Evolutionary conservation across 2,888 invertebrate genomes (phyloP).

Genomic region (Melangyna quadrimaculata): DNA sequence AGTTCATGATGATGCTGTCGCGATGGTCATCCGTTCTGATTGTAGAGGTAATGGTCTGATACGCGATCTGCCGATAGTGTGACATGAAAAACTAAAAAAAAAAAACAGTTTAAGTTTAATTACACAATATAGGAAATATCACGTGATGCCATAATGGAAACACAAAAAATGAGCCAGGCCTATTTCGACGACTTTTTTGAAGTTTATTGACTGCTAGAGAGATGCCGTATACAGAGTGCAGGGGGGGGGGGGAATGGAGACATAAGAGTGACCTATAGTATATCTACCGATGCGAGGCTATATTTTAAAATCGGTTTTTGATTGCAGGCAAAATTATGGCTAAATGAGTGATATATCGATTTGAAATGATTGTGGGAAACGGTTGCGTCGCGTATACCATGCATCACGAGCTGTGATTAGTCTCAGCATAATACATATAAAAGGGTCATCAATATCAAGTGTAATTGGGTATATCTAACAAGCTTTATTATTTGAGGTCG

Average conservation of each 20-base stretch:
- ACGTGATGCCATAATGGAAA: background rate
- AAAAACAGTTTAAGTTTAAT: slow-evolving; percentile 1
- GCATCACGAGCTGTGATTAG: slow-evolving; percentile 1
- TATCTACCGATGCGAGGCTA: background rate
- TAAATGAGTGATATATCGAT: slow-evolving; percentile 68
- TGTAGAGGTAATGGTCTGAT: slow-evolving; percentile 11
- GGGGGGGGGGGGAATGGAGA: background rate
- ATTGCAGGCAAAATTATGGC: slow-evolving; percentile 52
- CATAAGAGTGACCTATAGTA: background rate
- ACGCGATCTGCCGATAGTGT: slow-evolving; percentile 11
- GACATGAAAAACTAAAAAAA: background rate
- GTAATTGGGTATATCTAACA: slow-evolving; percentile 10
- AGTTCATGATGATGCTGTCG: background rate
- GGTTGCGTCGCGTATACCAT: background rate
- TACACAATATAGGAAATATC: slow-evolving; percentile 1
- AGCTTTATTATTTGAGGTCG: background rate
- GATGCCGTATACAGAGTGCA: background rate
- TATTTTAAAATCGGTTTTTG: slow-evolving; percentile 61
- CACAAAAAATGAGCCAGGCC: background rate
- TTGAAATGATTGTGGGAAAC: slow-evolving; percentile 62
- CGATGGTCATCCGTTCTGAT: background rate
- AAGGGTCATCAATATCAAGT: slow-evolving; percentile 22
- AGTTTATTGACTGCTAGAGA: background rate
- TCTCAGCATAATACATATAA: background rate
- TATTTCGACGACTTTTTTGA: background rate